Base-by-base conservation (phyloP, 30 jellyfish, hydroid and myxozoan genomes). In the Aurelia coerulea region DNA sequence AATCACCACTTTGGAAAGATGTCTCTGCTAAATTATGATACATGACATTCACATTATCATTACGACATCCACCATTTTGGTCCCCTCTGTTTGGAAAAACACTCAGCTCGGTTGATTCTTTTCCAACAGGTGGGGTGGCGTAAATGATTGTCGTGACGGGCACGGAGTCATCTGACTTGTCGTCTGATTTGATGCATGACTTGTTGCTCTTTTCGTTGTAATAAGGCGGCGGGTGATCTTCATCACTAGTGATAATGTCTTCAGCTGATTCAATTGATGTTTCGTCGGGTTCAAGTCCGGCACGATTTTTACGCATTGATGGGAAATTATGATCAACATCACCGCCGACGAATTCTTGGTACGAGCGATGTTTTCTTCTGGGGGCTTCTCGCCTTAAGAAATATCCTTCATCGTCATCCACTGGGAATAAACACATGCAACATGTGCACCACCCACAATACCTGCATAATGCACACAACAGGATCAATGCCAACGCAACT, bases 261-360 rank as follows among this genome's bases (percentile, higher is more conserved):
- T 83, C 86, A 35, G 92, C 80, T 83, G 92, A 83, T 42, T 83
- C 85, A 13, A 83, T 42, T 4, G 90, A 81, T 17, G 73, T 81
- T 53, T 83, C 85, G 52, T 71, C 84, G 1, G 92, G 92, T 17
- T 52, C 11, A 6, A 29, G 79, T 41, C 92, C 92, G 10, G 92
- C 85, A 42, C 92, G 85, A 42, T 83, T 83, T 60, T 83, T 83
- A 10, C 92, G 84, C 84, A 83, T 34, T 19, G 85, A 53, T 42
- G 92, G 92, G 64, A 17, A 72, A 19, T 32, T 37, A 11, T 69
- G 84, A 60, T 83, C 92, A 62, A 60, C 19, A 50, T 62, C 86
- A 0, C 80, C 59, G 0, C 92, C 92, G 42, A 70, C 62, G 80
- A 51, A 83, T 51, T 83, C 92, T 54, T 76, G 85, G 39, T 51